Percentiles rank a stretch among this genome's conserved stretches.
These are phyloP conservation scores for Trochalopteron elliotii DNA, from an alignment of 2,113 vertebrate genomes.

Conservation along the genomic window DNA sequence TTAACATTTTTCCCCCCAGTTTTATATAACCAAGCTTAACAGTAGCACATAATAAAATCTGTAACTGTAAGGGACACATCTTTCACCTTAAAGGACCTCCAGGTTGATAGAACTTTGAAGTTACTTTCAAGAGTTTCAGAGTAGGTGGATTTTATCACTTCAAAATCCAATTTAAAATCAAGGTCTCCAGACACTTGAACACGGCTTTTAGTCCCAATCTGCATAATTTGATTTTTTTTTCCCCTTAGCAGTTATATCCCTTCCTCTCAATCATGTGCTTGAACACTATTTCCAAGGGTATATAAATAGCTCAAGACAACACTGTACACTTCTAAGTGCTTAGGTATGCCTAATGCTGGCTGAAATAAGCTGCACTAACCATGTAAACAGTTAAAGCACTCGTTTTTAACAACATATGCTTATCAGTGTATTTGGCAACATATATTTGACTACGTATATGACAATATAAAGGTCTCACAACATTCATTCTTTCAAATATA, in stretches of 20 bases:
- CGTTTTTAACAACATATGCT: background rate
- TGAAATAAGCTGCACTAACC: background rate
- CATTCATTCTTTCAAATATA: background rate
- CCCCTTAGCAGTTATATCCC: background rate
- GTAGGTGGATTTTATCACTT: background rate
- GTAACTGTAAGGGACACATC: background rate
- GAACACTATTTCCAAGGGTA: background rate
- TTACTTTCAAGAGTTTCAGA: background rate
- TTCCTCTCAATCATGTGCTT: background rate
- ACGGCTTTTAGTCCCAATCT: background rate
- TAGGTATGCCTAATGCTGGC: background rate
- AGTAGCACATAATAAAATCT: background rate
- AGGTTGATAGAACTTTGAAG: background rate
- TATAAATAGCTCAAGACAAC: background rate
- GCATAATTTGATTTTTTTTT: background rate
- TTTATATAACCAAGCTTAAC: background rate
- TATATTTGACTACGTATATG: background rate
- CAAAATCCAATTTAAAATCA: background rate
- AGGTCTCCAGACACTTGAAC: background rate
- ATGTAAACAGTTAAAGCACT: background rate
- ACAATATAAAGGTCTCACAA: background rate
- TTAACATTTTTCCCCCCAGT: background rate
- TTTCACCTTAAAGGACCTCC: background rate
- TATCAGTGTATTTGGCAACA: background rate
- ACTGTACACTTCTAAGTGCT: accelerated